Evolutionary conservation across 1,140 invertebrate genomes (phyloP), one percentile per base, ranked within the genome.

Genomic region (Atopsyche davidsoni): DNA sequence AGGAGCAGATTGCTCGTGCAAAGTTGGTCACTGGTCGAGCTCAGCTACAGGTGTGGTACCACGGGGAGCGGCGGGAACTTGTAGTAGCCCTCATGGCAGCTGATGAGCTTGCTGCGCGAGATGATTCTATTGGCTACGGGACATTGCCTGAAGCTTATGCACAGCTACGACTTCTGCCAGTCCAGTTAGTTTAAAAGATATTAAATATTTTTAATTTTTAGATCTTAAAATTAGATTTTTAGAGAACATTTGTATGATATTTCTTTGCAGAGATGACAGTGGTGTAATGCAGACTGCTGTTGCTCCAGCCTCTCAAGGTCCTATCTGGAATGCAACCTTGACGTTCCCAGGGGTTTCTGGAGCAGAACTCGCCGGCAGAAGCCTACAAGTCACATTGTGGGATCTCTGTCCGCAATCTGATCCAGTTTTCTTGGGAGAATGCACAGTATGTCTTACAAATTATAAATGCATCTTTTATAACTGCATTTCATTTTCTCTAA

Each of bases 281-380:
- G 78, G 75, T 45, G 79, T 82, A 11, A 73, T 85, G 42, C 86
- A 87, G 62, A 92, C 88, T 1, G 86, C 85, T 59, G 82, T 89
- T 3, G 85, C 87, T 1, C 86, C 87, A 46, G 82, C 86, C 7
- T 86, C 86, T 1, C 86, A 85, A 60, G 89, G 86, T 64, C 89
- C 89, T 4, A 85, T 89, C 36, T 93, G 89, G 89, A 92, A 92
- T 62, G 87, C 89, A 11, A 92, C 87, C n/a, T 71, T 92, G 14
- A 85, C 85, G 43, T 89, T 92, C 64, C 75, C 80, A 1, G 82
- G 84, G 17, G 79, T 90, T 13, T 80, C 81, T 22, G 85, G 82
- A 1, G 87, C 90, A 52, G 78, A 85, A 58, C 67, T 91, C 21
- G 81, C 87, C 64, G 85, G 88, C 36, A 80, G 83, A 47, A 80